phyloP scores from a whole-genome alignment of 2,888 invertebrate species.

The Spisula solida region DNA sequence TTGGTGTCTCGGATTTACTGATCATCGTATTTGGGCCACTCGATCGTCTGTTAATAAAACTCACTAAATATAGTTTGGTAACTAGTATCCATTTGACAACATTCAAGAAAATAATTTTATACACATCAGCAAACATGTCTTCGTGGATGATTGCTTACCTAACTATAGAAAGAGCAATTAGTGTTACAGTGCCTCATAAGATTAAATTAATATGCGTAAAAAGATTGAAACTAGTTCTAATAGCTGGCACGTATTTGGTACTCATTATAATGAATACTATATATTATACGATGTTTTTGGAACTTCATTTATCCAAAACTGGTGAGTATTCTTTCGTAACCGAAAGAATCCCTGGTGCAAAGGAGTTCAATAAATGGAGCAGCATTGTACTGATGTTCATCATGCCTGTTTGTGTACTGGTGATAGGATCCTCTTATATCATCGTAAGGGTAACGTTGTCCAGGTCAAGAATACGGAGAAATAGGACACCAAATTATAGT shows the following conservation, averaged over 20 bases:
- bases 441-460: background rate
- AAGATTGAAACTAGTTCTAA: background rate
- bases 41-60: background rate
- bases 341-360: background rate
- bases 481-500: background rate
- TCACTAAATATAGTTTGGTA: background rate
- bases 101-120: background rate
- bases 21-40: background rate
- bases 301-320: background rate
- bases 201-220: background rate
- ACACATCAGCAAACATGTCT: background rate
- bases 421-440: background rate
- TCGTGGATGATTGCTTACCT: background rate
- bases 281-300: background rate
- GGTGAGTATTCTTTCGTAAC: background rate
- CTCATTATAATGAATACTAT: background rate
- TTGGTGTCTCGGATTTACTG: background rate
- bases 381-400: background rate
- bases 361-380: background rate
- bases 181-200: background rate
- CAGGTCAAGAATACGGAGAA: background rate
- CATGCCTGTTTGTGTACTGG: background rate
- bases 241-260: background rate
- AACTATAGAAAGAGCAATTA: background rate
- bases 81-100: background rate